These are phyloP conservation scores for Margaritifera margaritifera DNA, from an alignment of 2,888 invertebrate species.

Conservation along the genomic window DNA sequence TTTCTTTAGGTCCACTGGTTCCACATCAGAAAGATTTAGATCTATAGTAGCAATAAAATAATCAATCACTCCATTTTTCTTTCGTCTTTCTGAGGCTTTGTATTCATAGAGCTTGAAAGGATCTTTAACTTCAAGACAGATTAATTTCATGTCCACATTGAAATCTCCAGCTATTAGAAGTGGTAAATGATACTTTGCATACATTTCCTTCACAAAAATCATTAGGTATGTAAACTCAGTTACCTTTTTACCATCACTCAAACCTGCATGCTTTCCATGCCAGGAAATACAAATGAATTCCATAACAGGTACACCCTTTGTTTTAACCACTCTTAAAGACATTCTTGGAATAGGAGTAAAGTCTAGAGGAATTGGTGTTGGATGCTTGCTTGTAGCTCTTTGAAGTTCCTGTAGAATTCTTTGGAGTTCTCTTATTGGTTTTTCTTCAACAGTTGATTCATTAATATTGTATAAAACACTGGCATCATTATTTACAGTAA, in stretches of 20 bases:
- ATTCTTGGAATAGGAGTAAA: slow-evolving; percentile 26
- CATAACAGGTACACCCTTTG: slow-evolving; percentile 10
- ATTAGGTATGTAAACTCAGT: slow-evolving; percentile 22
- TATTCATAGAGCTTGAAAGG: slow-evolving; percentile 30
- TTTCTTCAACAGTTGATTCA: slow-evolving; percentile 10
- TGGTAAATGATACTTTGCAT: slow-evolving; percentile 21
- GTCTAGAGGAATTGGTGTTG: slow-evolving; percentile 16
- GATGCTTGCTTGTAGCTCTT: slow-evolving; percentile 17
- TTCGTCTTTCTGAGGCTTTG: slow-evolving; percentile 22
- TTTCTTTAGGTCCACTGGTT: slow-evolving; percentile 16
- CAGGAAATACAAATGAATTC: slow-evolving; percentile 34
- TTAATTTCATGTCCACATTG: slow-evolving; percentile 19
- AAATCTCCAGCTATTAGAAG: slow-evolving; percentile 29
- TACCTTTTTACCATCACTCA: slow-evolving; percentile 11
- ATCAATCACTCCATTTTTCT: slow-evolving; percentile 15
- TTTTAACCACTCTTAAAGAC: slow-evolving; percentile 12
- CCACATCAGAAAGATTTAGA: slow-evolving; percentile 11
- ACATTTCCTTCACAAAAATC: slow-evolving; percentile 23
- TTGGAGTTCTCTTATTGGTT: slow-evolving; percentile 12
- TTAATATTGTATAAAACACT: slow-evolving; percentile 20
- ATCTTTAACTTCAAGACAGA: slow-evolving; percentile 12
- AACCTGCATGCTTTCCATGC: slow-evolving; percentile 18
- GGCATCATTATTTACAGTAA: slow-evolving; percentile 18
- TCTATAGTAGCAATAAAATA: slow-evolving; percentile 27
- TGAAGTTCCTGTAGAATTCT: slow-evolving; percentile 17